Base-by-base conservation (phyloP, 2,888 invertebrate genomes). In the Drosophila lutescens region DNA sequence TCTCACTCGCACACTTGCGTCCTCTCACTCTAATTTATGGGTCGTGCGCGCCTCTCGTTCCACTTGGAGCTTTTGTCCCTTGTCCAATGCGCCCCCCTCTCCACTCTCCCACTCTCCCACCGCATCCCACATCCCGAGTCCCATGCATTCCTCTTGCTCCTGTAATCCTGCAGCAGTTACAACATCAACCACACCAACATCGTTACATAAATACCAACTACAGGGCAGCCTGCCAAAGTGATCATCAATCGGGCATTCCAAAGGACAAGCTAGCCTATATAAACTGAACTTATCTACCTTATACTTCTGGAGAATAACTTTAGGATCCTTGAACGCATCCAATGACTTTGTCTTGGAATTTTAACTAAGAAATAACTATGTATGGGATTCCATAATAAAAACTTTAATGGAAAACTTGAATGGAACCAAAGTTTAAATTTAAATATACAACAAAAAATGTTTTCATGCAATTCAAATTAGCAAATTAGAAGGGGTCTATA, bases 171-270 rank as follows among this genome's bases (percentile, higher is more conserved):
- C 80, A 55, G 59, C 63, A 62, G 15, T 57, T 44, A 41, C 72
- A 54, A 44, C 70, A 68, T 23, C 67, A 68, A 47, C 56, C 46
- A 66, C 80, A 78, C 68, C 67, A 74, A 83, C 65, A 85, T 85
- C 80, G 82, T 85, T 82, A 82, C 85, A 82, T 85, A 82, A 82
- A 82, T 82, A 82, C 65, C 74, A 81, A 68, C 71, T 71, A 78
- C 79, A 79, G 62, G 43, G 12, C 0, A 8, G 10, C 9, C 9
- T 36, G 10, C 8, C 17, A 43, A 34, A 30, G 13, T 10, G 2
- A 20, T 17, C 38, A 17, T 5, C 7, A 10, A 2, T 30, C 15
- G 12, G 5, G 12, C 4, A 17, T n/a, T 9, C 13, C 6, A 6
- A 8, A 8, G 8, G 2, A 20, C 4, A 46, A 13, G 12, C 2